Percentiles rank a stretch among this genome's conserved stretches.
Evolutionary conservation across 2,888 invertebrate species (phyloP).

Genomic region (Meteorus colon): DNA sequence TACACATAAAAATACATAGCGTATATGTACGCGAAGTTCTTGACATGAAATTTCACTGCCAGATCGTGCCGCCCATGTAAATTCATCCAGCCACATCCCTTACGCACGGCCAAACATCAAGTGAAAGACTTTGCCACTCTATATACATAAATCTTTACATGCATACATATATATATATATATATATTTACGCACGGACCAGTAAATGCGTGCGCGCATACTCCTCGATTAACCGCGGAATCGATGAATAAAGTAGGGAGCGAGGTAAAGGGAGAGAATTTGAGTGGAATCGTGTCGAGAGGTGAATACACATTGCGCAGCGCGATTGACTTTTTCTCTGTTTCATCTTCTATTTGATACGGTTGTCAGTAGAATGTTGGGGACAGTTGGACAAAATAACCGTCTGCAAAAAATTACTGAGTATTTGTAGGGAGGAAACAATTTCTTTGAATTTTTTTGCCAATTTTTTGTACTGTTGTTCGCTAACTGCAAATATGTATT

Average conservation of each 20-base stretch:
- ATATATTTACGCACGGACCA: background rate
- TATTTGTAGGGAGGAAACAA: too few relatives aligned
- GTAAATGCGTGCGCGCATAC: background rate
- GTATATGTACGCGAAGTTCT: background rate
- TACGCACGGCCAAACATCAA: slow-evolving; percentile 24
- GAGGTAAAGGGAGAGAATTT: background rate
- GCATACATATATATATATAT: too few relatives aligned
- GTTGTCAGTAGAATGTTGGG: background rate
- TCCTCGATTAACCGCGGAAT: slow-evolving; percentile 10
- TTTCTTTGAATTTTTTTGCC: too few relatives aligned
- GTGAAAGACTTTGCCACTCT: background rate
- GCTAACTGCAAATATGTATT: too few relatives aligned
- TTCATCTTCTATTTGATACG: background rate
- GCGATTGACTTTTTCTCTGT: background rate
- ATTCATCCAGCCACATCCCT: slow-evolving; percentile 26
- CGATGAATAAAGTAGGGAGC: background rate
- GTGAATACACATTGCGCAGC: background rate
- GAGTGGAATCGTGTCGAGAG: slow-evolving; percentile 11
- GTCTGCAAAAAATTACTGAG: too few relatives aligned
- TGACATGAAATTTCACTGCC: slow-evolving; percentile 22
- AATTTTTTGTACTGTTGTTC: too few relatives aligned
- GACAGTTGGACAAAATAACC: too few relatives aligned
- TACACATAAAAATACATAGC: background rate
- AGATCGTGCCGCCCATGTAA: slow-evolving; percentile 21
- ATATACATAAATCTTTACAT: background rate